phyloP scores from a whole-genome alignment of 1,140 invertebrate species.

The Leucophenga varia region DNA sequence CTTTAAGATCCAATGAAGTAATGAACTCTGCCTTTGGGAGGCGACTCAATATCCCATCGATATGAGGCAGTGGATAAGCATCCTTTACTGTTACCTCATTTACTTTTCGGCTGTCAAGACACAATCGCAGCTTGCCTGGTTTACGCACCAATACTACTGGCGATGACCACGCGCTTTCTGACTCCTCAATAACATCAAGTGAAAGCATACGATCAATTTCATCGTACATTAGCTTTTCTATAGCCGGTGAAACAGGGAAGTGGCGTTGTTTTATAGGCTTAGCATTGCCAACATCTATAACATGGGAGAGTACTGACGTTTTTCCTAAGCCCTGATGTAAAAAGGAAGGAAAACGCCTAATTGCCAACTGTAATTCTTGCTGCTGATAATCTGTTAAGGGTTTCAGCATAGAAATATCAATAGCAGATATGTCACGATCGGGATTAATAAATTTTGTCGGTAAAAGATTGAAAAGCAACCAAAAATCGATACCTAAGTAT shows the following conservation, averaged over 20 bases:
- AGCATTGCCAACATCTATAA: constrained; percentile 30
- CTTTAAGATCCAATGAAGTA: constrained; percentile 1
- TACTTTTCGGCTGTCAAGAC: constrained; percentile 34
- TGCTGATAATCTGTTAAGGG: not conserved
- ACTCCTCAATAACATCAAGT: no score
- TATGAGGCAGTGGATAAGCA: constrained; percentile 12
- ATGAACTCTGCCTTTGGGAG: constrained; percentile 12
- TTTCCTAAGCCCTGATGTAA: constrained; percentile 4
- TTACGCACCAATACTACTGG: constrained; percentile 27
- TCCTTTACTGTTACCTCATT: constrained; percentile 30
- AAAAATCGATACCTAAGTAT: no score
- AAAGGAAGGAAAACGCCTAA: not conserved
- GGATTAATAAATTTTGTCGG: no score
- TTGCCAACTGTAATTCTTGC: not conserved
- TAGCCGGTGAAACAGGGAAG: no score
- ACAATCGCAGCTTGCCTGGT: constrained; percentile 28
- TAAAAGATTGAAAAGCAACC: no score
- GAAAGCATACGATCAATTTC: constrained; percentile 29
- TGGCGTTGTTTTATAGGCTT: constrained; percentile 32
- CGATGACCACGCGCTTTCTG: no score
- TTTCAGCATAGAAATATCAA: not conserved
- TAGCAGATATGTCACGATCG: no score
- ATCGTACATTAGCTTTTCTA: constrained; percentile 10
- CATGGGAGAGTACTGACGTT: constrained; percentile 23
- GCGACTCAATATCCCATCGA: constrained; percentile 10